Evolutionary conservation across 2,888 invertebrate genomes (phyloP), one percentile per base, ranked within the genome.

Genomic region (Altica lythri): DNA sequence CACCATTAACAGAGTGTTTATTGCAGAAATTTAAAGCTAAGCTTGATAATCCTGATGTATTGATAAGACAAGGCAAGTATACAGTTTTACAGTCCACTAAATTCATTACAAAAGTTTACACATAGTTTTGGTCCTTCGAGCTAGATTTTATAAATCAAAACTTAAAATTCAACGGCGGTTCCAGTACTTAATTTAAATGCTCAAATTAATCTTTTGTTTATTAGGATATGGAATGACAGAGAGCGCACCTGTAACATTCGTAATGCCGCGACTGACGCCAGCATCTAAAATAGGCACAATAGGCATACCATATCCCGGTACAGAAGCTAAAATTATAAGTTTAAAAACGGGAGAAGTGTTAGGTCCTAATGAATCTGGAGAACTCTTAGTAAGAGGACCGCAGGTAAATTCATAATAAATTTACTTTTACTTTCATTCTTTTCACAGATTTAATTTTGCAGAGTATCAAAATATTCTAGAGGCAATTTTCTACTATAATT

Each of bases 351-450:
- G 83, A 1, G 80, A 83, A 63, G 67, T 76, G 53, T 73, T 85
- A 10, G 84, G 82, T 0, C 78, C 84, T 0, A 81, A 86, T 64
- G 78, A 85, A 65, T 77, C 83, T 6, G 92, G 92, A 17, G 91
- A 92, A 74, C 74, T 91, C 6, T 80, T 83, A 62, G 75, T 90
- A 10, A 81, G 81, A 63, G 90, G 91, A 8, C 90, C 90, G 1
- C 90, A 90, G 79, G 84, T 86, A 69, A 68, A 55, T 18, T 17
- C 13, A 14, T 8, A 34, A 10, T 17, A 4, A 38, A 38, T 18
- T n/a, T n/a, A n/a, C n/a, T n/a, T n/a, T n/a, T n/a, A n/a, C n/a
- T n/a, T n/a, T n/a, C n/a, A n/a, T n/a, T n/a, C n/a, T n/a, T n/a
- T n/a, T n/a, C n/a, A 4, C 10, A 9, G 5, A 14, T n/a, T 14